phyloP scores from a whole-genome alignment of 2,113 vertebrate genomes.

The Pollachius pollachius region DNA sequence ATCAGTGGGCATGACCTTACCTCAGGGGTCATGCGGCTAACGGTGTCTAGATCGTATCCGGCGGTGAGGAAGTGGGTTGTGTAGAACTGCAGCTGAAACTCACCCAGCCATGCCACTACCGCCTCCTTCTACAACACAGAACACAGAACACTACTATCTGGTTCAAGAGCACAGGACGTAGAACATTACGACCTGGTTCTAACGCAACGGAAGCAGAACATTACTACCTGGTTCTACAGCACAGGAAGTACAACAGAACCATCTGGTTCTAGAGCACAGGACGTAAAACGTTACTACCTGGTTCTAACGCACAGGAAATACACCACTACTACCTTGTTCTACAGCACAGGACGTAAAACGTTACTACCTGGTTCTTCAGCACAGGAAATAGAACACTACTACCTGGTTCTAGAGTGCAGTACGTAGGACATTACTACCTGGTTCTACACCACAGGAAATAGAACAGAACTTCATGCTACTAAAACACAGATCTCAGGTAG shows the following conservation, averaged over 20 bases:
- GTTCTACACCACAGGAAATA: not conserved
- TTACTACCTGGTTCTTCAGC: conserved; percentile 15
- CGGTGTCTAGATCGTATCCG: conserved; percentile 94
- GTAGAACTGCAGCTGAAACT: conserved; percentile 97
- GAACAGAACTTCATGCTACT: not conserved
- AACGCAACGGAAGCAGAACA: conserved; percentile 21
- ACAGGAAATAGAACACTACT: conserved; percentile 13
- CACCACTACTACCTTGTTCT: conserved; percentile 43
- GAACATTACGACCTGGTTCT: conserved; percentile 4
- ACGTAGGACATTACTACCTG: not conserved
- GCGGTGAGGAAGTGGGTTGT: conserved; percentile 93
- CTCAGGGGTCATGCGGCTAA: conserved; percentile 96
- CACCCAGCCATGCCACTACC: conserved; percentile 92
- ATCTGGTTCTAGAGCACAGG: not conserved
- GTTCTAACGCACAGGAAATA: conserved; percentile 55
- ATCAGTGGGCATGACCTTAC: conserved; percentile 73
- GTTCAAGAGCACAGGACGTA: conserved; percentile 27
- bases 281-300: not conserved
- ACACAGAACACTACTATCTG: conserved; percentile 52
- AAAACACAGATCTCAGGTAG: conserved; percentile 53
- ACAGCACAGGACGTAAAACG: conserved; percentile 11
- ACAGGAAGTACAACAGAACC: not conserved
- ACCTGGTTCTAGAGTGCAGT: not conserved
- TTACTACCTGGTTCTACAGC: not conserved
- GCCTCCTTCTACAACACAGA: conserved; percentile 89